These are phyloP conservation scores for rabbit (Oryctolagus cuniculus) DNA, from an alignment of 2,113 vertebrate species.

Conservation along the genomic window mOryCun1.1 NC_091443.1:10497501-10498000, in stretches of 20 bases:
- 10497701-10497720: background rate
- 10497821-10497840: background rate
- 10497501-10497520: conserved; percentile 63
- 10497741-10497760: conserved; percentile 80
- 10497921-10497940: conserved; percentile 72
- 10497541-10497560: conserved; percentile 72
- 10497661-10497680: background rate
- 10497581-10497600: conserved; percentile 64
- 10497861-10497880: background rate
- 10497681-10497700: background rate
- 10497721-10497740: background rate
- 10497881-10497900: conserved; percentile 52
- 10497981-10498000: conserved; percentile 81
- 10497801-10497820: conserved; percentile 28
- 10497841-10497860: conserved; percentile 61
- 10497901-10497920: conserved; percentile 48
- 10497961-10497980: conserved; percentile 66
- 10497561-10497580: conserved; percentile 62
- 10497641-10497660: conserved; percentile 36
- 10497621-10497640: background rate
- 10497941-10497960: conserved; percentile 84
- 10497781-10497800: conserved; percentile 51
- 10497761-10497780: conserved; percentile 67
- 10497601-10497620: background rate
- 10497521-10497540: background rate